A percentile compares a stretch with the other conserved stretches of the same genome.
These are phyloP conservation scores for Hippocampus kuda DNA, from an alignment of 2,797 vertebrate genomes.

Conservation along the genomic window DNA sequence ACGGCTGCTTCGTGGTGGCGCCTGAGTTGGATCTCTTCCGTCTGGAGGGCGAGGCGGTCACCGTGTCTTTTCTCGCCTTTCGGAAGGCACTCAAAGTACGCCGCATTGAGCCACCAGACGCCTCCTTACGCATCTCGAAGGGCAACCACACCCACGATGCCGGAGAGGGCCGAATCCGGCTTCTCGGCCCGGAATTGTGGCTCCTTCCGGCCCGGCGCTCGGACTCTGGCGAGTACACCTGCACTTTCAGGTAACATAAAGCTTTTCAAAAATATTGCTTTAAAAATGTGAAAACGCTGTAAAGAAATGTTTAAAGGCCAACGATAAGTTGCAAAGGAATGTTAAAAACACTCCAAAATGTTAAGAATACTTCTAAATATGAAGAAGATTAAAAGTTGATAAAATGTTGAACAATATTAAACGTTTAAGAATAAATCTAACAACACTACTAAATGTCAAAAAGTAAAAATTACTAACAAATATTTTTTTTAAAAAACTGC, in stretches of 20 bases:
- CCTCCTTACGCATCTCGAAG: slow-evolving; percentile 40
- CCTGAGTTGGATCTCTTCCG: slow-evolving; percentile 36
- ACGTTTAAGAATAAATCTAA: not conserved
- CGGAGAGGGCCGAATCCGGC: slow-evolving; percentile 43
- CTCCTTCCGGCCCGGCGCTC: slow-evolving; percentile 69
- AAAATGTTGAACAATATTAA: not conserved
- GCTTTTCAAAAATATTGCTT: too few species aligned
- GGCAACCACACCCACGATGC: slow-evolving; percentile 27
- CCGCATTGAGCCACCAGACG: slow-evolving; percentile 24
- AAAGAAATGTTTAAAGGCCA: not conserved
- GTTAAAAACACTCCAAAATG: not conserved
- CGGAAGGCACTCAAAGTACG: slow-evolving; percentile 16
- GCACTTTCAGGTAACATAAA: slow-evolving; percentile 69
- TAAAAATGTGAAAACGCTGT: not conserved
- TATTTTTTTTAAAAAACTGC: too few species aligned
- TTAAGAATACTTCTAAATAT: not conserved
- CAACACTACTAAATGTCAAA: not conserved
- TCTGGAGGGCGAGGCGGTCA: slow-evolving; percentile 69
- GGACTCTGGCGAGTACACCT: slow-evolving; percentile 78
- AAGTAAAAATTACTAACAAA: too few species aligned
- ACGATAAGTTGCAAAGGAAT: too few species aligned
- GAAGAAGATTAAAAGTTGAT: not conserved
- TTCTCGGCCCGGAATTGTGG: slow-evolving; percentile 63
- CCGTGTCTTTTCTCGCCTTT: slow-evolving; percentile 64
- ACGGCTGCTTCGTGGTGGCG: slow-evolving; percentile 35